These are phyloP conservation scores for Poecilia latipinna DNA, from an alignment of 2,113 vertebrate genomes.

Conservation along the genomic window DNA sequence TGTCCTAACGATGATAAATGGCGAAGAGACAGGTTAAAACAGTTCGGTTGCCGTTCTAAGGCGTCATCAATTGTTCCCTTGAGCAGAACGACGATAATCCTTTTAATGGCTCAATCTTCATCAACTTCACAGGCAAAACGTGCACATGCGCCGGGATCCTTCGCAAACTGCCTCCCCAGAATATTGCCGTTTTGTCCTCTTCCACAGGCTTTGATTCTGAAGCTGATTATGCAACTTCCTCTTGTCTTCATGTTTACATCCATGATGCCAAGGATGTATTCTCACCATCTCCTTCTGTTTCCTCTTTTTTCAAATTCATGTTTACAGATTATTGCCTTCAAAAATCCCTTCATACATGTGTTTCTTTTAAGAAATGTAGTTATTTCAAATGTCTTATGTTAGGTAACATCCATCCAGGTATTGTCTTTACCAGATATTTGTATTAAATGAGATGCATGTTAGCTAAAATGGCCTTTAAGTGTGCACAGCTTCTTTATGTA, in stretches of 20 bases:
- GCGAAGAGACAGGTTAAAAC: slow-evolving; percentile 52
- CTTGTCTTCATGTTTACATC: background rate
- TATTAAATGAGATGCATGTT: background rate
- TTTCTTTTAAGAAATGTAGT: background rate
- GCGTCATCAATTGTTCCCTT: slow-evolving; percentile 58
- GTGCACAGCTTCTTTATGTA: no score
- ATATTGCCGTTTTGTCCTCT: slow-evolving; percentile 2
- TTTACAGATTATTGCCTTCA: background rate
- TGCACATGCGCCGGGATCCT: background rate
- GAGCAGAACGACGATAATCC: slow-evolving; percentile 66
- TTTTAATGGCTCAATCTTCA: slow-evolving; percentile 75
- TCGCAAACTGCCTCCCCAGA: background rate
- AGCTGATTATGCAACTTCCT: background rate
- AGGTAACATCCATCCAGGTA: background rate
- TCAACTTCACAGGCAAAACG: slow-evolving; percentile 59
- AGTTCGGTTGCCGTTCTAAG: slow-evolving; percentile 45
- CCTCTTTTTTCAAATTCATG: slow-evolving; percentile 26
- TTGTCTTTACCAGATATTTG: background rate
- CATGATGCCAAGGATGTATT: background rate
- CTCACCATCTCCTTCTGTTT: slow-evolving; percentile 5
- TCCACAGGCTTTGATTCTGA: slow-evolving; percentile 10
- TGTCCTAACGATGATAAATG: slow-evolving; percentile 62
- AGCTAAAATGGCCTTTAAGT: background rate
- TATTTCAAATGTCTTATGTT: background rate
- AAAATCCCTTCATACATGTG: background rate